Conservation (phyloP, 2,113 vertebrate genomes). For the Heloderma charlesbogerti region DNA sequence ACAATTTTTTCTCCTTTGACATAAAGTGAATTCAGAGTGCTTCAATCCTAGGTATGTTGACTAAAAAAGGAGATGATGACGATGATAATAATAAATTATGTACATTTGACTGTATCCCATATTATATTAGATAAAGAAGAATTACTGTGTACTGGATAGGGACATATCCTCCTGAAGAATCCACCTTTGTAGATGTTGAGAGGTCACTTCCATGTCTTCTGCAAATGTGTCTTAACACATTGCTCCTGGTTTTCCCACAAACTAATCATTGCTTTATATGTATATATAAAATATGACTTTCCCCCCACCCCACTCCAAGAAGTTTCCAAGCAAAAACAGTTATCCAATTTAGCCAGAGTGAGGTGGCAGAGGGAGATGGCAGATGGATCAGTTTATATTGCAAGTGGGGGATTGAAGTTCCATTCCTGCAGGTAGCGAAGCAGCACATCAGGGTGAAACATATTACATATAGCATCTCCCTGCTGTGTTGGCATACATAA, state of each 20-base stretch:
- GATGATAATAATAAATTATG: conserved; percentile 56
- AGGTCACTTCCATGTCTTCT: conserved; percentile 10
- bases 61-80: conserved; percentile 42
- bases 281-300: accelerated
- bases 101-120: conserved; percentile 22
- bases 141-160: conserved; percentile 33
- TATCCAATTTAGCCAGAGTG: conserved; percentile 11
- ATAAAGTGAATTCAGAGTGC: conserved; percentile 44
- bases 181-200: conserved; percentile 50
- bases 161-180: conserved; percentile 47
- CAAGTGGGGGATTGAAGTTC: not conserved
- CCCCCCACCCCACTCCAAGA: not conserved
- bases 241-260: conserved; percentile 1
- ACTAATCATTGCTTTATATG: conserved; percentile 14
- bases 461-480: too few species aligned
- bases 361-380: not conserved
- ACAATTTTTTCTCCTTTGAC: conserved; percentile 48
- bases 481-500: too few species aligned
- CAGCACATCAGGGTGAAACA: too few species aligned
- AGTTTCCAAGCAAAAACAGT: conserved; percentile 1
- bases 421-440: too few species aligned
- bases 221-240: conserved; percentile 33
- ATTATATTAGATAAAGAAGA: conserved; percentile 58
- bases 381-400: not conserved
- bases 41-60: conserved; percentile 23